Evolutionary conservation across 2,888 invertebrate genomes (phyloP).

Genomic region (Neoitamus cyanurus): DNA sequence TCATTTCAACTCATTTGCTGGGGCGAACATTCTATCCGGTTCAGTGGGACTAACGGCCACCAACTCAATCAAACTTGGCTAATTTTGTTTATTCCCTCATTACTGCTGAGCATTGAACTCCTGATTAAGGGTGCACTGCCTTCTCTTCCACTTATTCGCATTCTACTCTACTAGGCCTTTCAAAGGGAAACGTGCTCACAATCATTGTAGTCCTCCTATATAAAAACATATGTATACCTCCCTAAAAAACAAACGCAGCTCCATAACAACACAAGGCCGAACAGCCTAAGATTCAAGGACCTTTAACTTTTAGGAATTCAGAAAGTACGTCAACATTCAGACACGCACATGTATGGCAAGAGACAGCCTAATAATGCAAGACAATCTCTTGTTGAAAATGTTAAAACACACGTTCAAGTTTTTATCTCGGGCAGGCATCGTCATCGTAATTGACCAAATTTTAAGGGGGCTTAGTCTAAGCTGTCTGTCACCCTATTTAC

Average conservation of each 20-base stretch:
- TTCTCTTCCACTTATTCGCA: not conserved
- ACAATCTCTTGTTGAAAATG: not conserved
- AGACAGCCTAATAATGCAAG: not conserved
- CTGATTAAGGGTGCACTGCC: not conserved
- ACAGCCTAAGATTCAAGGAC: not conserved
- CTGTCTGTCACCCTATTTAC: not conserved
- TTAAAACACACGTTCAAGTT: not conserved
- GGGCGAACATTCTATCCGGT: not conserved
- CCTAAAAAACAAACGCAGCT: not conserved
- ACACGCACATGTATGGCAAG: not conserved
- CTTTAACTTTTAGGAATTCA: not conserved
- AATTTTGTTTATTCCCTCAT: constrained; percentile 1
- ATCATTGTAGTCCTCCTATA: not conserved
- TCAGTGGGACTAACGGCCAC: not conserved
- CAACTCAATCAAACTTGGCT: not conserved
- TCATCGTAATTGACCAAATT: not conserved
- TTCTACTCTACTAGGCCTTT: not conserved
- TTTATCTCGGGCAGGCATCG: not conserved
- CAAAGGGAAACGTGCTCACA: not conserved
- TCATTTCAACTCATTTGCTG: not conserved
- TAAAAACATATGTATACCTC: no score
- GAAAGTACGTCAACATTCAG: not conserved
- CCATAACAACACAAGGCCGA: not conserved
- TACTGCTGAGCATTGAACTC: not conserved
- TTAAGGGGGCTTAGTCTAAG: not conserved